These are phyloP conservation scores for Botia kubotai DNA, from an alignment of 2,797 vertebrate species.

Conservation along the genomic window DNA sequence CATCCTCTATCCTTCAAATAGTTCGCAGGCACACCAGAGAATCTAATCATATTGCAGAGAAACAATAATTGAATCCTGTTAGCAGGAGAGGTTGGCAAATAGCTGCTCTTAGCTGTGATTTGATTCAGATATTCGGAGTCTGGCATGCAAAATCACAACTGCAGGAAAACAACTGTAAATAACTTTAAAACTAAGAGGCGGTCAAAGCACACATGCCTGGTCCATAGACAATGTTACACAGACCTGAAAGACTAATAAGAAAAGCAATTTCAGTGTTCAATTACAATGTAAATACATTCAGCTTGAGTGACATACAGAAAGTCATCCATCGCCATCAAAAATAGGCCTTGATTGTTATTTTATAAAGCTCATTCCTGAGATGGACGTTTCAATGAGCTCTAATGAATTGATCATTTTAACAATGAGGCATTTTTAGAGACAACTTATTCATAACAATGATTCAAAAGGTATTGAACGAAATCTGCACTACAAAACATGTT, in stretches of 20 bases:
- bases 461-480: background rate
- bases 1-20: slow-evolving; percentile 36
- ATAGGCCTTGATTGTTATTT: background rate
- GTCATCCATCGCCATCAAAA: background rate
- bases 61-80: slow-evolving; percentile 67
- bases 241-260: background rate
- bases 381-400: background rate
- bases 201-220: background rate
- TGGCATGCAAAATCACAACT: slow-evolving; percentile 51
- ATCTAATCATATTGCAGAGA: slow-evolving; percentile 62
- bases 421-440: slow-evolving; percentile 13
- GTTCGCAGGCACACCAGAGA: slow-evolving; percentile 46
- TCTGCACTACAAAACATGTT: slow-evolving; percentile 37
- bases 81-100: slow-evolving; percentile 56
- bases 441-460: slow-evolving; percentile 13
- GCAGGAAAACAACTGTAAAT: slow-evolving; percentile 62
- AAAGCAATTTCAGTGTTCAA: background rate
- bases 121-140: slow-evolving; percentile 62
- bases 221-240: background rate
- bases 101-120: slow-evolving; percentile 58
- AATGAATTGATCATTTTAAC: background rate
- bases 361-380: background rate
- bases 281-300: background rate
- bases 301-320: slow-evolving; percentile 6
- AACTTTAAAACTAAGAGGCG: slow-evolving; percentile 58